Evolutionary conservation across 2,888 invertebrate genomes (phyloP).

Genomic region (Merodon equestris): DNA sequence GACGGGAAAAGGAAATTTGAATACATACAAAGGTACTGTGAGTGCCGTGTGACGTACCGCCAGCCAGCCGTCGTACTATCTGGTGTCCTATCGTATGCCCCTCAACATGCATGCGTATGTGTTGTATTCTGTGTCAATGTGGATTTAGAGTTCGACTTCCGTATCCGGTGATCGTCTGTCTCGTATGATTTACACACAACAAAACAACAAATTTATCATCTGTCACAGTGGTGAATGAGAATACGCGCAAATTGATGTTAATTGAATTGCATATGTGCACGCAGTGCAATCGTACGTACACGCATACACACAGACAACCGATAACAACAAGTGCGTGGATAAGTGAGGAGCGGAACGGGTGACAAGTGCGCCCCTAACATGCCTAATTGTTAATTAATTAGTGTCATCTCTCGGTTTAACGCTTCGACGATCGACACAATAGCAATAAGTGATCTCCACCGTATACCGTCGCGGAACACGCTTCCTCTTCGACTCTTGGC

Average conservation of each 20-base stretch:
- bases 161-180: slow-evolving; percentile 63
- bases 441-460: too few species aligned
- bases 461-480: slow-evolving; percentile 6
- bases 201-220: slow-evolving; percentile 31
- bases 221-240: slow-evolving; percentile 41
- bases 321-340: slow-evolving; percentile 1
- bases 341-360: slow-evolving; percentile 1
- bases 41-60: too few species aligned
- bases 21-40: too few species aligned
- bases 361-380: slow-evolving; percentile 34
- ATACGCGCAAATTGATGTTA: slow-evolving; percentile 67
- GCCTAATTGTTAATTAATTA: slow-evolving; percentile 66
- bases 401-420: slow-evolving; percentile 62
- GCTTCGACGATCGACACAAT: slow-evolving; percentile 48
- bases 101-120: slow-evolving; percentile 1
- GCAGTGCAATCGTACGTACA: slow-evolving; percentile 49
- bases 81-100: neutral
- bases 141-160: slow-evolving; percentile 50
- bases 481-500: slow-evolving; percentile 5
- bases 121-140: neutral
- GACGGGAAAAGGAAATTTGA: too few species aligned
- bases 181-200: slow-evolving; percentile 41
- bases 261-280: slow-evolving; percentile 67
- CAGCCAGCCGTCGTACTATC: too few species aligned
- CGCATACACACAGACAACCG: slow-evolving; percentile 10